phyloP scores from a whole-genome alignment of 2,797 vertebrate species.

The Alfaro cultratus region DNA sequence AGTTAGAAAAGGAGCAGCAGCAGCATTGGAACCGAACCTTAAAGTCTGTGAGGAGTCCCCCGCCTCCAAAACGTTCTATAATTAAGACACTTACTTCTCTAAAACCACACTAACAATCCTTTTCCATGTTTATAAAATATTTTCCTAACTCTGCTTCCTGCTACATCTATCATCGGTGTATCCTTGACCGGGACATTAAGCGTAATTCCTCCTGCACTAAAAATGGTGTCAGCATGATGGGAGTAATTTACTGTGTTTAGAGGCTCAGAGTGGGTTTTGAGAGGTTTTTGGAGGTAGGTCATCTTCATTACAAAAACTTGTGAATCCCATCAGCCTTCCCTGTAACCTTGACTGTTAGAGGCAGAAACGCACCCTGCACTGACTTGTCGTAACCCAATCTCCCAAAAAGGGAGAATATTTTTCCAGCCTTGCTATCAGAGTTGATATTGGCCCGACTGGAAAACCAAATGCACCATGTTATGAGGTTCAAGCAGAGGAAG shows the following conservation, averaged over 20 bases:
- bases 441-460: conserved; percentile 54
- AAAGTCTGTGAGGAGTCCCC: neutral
- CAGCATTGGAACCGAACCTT: neutral
- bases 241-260: conserved; percentile 27
- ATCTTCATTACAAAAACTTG: conserved; percentile 46
- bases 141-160: conserved; percentile 7
- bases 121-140: neutral
- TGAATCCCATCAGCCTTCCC: conserved; percentile 54
- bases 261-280: conserved; percentile 43
- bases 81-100: neutral
- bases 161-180: conserved; percentile 9
- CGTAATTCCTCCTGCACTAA: neutral
- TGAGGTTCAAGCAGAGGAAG: conserved; percentile 61
- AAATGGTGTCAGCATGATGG: conserved; percentile 2
- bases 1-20: neutral
- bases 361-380: conserved; percentile 34
- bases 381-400: conserved; percentile 58
- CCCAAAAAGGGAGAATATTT: conserved; percentile 53
- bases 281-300: conserved; percentile 16
- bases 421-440: conserved; percentile 60
- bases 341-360: conserved; percentile 41
- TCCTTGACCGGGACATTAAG: conserved; percentile 24
- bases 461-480: conserved; percentile 62
- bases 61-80: neutral
- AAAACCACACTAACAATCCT: neutral